Evolutionary conservation across 2,113 vertebrate genomes (phyloP).

Genomic region (Heteronetta atricapilla): DNA sequence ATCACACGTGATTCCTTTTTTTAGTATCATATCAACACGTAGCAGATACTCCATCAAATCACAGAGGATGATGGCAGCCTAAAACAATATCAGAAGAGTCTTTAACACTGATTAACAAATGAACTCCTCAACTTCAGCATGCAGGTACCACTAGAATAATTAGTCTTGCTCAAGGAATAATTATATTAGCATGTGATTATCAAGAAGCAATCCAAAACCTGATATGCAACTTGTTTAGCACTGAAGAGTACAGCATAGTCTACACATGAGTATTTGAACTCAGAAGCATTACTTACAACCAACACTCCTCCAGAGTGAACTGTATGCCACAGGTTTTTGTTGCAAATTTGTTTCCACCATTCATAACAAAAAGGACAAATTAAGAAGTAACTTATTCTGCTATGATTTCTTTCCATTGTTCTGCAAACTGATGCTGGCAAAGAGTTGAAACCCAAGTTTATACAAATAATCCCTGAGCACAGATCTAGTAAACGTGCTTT

Average conservation of each 20-base stretch:
- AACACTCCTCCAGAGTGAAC: not conserved
- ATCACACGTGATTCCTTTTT: not conserved
- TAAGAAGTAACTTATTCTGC: not conserved
- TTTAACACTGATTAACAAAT: not conserved
- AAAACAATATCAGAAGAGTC: not conserved
- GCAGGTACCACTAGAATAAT: not conserved
- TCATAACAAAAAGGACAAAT: not conserved
- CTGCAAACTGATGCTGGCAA: not conserved
- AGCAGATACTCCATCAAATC: not conserved
- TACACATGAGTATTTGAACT: accelerated
- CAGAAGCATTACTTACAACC: not conserved
- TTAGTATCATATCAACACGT: accelerated
- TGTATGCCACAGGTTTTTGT: not conserved
- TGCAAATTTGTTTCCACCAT: not conserved
- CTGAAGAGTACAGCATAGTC: not conserved
- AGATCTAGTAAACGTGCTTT: not conserved
- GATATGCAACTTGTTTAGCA: not conserved
- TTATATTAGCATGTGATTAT: not conserved
- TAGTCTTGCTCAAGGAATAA: not conserved
- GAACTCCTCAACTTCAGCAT: not conserved
- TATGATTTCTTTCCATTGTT: not conserved
- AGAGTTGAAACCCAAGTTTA: not conserved
- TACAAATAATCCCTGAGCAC: not conserved
- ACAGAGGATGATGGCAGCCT: not conserved
- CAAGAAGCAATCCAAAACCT: not conserved